A percentile compares a stretch with the other conserved stretches of the same genome.
These are phyloP conservation scores for Oreochromis niloticus DNA, from an alignment of 2,113 vertebrate species.

Conservation along the genomic window DNA sequence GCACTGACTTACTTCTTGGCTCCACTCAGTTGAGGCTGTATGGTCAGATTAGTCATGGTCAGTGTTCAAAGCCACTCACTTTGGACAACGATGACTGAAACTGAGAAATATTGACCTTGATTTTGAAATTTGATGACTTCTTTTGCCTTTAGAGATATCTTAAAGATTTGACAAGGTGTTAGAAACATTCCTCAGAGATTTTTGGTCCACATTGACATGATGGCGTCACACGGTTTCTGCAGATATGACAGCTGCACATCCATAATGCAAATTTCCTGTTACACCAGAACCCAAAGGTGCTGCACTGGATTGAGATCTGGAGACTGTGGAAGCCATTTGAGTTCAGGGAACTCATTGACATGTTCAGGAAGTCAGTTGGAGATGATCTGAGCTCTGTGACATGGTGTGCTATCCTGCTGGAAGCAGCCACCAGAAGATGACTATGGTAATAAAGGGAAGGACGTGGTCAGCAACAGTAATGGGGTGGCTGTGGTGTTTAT, in stretches of 20 bases:
- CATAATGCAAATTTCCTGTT: neutral
- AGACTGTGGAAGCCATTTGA: neutral
- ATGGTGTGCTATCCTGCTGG: neutral
- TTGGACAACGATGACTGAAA: neutral
- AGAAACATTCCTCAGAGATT: neutral
- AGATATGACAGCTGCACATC: neutral
- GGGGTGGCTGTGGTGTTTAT: neutral
- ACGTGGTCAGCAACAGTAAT: neutral
- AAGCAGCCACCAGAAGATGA: neutral
- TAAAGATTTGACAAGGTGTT: neutral
- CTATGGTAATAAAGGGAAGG: neutral
- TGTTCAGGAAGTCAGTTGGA: neutral
- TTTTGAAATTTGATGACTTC: neutral
- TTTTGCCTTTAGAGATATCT: neutral
- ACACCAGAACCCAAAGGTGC: neutral
- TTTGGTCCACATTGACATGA: neutral
- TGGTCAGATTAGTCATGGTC: neutral
- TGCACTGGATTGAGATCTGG: neutral
- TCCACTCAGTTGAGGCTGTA: neutral
- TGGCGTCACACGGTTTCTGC: neutral
- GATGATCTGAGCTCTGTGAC: neutral
- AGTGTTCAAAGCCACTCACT: neutral
- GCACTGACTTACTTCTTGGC: neutral
- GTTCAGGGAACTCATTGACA: neutral
- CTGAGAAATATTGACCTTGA: neutral